Percentiles rank a stretch among this genome's conserved stretches.
Evolutionary conservation across 2,113 vertebrate species (phyloP).

Genomic region (Loxodonta africana): DNA sequence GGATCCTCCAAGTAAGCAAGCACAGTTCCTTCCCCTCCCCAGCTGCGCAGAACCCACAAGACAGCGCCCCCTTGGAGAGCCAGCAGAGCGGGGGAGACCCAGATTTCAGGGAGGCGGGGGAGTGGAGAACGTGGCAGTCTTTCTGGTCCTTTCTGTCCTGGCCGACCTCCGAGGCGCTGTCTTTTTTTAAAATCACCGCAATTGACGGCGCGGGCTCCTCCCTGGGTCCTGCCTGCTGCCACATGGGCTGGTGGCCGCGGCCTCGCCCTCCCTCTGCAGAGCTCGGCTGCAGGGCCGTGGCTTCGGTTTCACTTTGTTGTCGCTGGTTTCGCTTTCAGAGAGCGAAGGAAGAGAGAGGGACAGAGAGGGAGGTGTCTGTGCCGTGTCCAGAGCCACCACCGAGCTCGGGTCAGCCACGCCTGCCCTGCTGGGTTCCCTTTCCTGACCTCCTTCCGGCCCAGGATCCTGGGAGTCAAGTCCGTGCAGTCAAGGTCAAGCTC

Average conservation of each 20-base stretch:
- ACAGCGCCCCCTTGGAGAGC: background rate
- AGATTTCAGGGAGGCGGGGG: background rate
- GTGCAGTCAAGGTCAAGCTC: conserved; percentile 65
- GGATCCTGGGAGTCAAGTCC: background rate
- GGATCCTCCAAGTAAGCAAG: background rate
- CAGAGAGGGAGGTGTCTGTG: background rate
- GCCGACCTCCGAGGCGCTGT: background rate
- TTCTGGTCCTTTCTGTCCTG: background rate
- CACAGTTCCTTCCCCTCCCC: background rate
- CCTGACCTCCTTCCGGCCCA: background rate
- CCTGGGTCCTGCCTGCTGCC: conserved; percentile 38
- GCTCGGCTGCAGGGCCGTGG: background rate
- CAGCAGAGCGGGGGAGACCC: background rate
- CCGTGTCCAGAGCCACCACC: background rate
- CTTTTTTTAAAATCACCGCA: conserved; percentile 65
- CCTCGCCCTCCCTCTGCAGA: background rate
- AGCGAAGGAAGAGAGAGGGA: background rate
- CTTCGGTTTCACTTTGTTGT: conserved; percentile 70
- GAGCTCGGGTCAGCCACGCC: background rate
- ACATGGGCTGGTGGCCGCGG: conserved; percentile 58
- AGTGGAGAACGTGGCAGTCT: background rate
- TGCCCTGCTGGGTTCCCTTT: background rate
- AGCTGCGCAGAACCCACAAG: background rate
- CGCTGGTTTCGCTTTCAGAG: conserved; percentile 76
- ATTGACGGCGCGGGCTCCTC: background rate